Conservation (phyloP, 2,797 vertebrate species). For the Pangasius djambal region DNA sequence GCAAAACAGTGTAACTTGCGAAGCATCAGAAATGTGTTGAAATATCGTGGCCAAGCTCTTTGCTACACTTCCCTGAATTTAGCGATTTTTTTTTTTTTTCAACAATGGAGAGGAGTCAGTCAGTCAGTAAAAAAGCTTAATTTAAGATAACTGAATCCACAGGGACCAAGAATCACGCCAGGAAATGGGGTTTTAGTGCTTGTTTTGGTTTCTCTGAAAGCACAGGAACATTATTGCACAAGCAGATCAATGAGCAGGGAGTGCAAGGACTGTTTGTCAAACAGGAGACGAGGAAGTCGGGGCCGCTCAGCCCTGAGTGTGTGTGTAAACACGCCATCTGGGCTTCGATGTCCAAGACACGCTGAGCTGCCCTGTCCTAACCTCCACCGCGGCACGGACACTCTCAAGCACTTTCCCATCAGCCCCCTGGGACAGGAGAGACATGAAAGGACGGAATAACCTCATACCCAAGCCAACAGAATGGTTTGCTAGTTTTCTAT, state of each 20-base stretch:
- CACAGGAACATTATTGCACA: constrained; percentile 30
- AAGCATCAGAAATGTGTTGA: background rate
- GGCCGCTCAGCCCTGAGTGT: constrained; percentile 18
- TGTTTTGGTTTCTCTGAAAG: constrained; percentile 27
- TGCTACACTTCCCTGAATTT: background rate
- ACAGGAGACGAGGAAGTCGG: constrained; percentile 23
- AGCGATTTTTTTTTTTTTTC: background rate
- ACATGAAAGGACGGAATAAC: constrained; percentile 15
- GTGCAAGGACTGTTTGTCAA: constrained; percentile 28
- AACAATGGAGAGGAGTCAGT: background rate
- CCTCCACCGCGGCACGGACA: constrained; percentile 17
- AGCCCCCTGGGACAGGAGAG: constrained; percentile 11
- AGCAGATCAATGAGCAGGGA: background rate
- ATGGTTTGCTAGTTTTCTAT: background rate
- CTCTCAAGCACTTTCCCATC: constrained; percentile 20
- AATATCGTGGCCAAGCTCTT: background rate
- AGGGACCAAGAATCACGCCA: background rate
- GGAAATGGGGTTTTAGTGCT: background rate
- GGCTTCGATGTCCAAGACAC: constrained; percentile 21
- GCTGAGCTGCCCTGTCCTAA: constrained; percentile 37
- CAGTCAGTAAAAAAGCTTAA: background rate
- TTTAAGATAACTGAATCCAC: background rate
- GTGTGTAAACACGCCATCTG: constrained; percentile 44
- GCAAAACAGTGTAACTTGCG: background rate
- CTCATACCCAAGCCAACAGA: background rate